Conservation (phyloP, 2,113 vertebrate genomes). For the Scolopax mira region DNA sequence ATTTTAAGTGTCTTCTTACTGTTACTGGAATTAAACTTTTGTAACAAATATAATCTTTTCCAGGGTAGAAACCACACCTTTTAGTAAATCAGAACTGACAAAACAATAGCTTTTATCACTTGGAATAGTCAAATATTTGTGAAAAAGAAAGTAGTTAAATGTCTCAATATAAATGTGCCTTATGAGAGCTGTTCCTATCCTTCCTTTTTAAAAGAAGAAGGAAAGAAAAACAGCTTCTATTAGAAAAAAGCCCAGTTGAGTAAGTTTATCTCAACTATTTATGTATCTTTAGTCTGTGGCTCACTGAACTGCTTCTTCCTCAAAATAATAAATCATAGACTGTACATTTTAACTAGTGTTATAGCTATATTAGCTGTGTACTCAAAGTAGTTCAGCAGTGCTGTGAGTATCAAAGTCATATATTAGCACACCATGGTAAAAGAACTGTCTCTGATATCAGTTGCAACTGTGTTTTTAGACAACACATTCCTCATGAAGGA, state of each 20-base stretch:
- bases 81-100: neutral
- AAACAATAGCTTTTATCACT: neutral
- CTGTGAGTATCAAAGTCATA: neutral
- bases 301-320: neutral
- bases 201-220: neutral
- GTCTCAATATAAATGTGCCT: neutral
- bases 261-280: neutral
- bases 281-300: neutral
- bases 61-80: neutral
- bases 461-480: neutral
- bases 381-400: neutral
- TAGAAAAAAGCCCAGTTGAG: neutral
- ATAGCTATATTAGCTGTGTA: neutral
- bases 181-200: neutral
- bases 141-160: neutral
- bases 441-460: neutral
- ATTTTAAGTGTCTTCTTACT: neutral
- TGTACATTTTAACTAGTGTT: neutral
- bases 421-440: neutral
- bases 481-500: neutral
- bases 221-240: fast-evolving
- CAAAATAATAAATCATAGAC: neutral
- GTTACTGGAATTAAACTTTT: neutral
- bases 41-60: neutral
- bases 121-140: neutral